Evolutionary conservation across 2,797 vertebrate genomes (phyloP).

Genomic region (Gallinago stenura): DNA sequence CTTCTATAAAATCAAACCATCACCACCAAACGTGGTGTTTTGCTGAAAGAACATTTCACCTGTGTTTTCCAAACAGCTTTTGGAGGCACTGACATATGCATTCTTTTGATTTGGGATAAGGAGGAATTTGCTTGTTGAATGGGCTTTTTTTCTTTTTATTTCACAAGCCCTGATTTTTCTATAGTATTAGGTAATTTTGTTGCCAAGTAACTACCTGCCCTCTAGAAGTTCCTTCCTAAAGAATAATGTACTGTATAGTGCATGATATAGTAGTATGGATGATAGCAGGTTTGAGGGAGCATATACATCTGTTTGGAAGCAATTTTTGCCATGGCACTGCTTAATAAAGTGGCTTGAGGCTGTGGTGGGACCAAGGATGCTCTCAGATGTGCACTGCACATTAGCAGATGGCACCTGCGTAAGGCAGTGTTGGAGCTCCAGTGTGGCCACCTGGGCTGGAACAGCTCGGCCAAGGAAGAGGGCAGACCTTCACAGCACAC

Average conservation of each 20-base stretch:
- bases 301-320: background rate
- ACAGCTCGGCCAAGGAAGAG: background rate
- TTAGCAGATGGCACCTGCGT: background rate
- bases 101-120: background rate
- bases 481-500: background rate
- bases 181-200: background rate
- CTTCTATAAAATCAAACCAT: background rate
- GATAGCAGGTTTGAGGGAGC: background rate
- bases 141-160: background rate
- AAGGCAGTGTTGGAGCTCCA: background rate
- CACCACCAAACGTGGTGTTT: background rate
- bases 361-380: background rate
- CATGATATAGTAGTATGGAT: background rate
- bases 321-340: background rate
- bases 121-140: background rate
- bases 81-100: background rate
- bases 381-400: background rate
- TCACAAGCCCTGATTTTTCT: background rate
- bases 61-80: background rate
- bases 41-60: background rate
- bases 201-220: slow-evolving; percentile 5
- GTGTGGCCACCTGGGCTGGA: background rate
- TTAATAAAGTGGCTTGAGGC: background rate
- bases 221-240: background rate
- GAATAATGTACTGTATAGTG: background rate